These are phyloP conservation scores for Pseudeuparius sepicola DNA, from an alignment of 2,888 invertebrate genomes.

Conservation along the genomic window DNA sequence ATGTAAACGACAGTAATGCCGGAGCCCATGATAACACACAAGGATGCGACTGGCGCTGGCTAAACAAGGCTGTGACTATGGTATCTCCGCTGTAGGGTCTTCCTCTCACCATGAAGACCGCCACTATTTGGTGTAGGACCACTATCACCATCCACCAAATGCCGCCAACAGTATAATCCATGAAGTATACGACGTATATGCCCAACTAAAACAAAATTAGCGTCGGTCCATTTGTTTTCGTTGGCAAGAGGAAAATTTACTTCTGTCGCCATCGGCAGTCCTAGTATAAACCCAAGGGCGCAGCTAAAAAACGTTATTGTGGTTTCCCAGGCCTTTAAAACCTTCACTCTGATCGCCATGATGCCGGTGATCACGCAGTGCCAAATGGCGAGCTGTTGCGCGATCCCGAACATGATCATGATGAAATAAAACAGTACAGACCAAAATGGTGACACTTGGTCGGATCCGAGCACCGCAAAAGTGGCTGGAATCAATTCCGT, in stretches of 20 bases:
- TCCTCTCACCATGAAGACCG: constrained; percentile 79
- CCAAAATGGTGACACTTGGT: constrained; percentile 78
- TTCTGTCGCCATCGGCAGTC: constrained; percentile 81
- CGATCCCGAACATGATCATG: constrained; percentile 76
- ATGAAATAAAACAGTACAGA: constrained; percentile 77
- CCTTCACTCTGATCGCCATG: constrained; percentile 64
- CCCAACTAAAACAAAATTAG: constrained; percentile 49
- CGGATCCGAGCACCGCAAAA: constrained; percentile 63
- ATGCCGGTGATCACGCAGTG: constrained; percentile 81
- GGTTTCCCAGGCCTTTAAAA: constrained; percentile 68
- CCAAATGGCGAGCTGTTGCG: constrained; percentile 85
- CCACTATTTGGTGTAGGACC: constrained; percentile 65
- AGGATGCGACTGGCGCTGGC: constrained; percentile 38
- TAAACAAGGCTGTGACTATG: constrained; percentile 52
- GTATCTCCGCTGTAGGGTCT: constrained; percentile 76
- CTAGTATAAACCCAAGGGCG: constrained; percentile 68
- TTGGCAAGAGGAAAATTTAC: constrained; percentile 42
- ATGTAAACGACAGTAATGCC: constrained; percentile 68
- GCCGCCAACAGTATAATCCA: constrained; percentile 76
- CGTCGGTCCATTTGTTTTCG: not conserved
- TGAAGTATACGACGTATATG: constrained; percentile 69
- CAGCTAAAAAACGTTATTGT: constrained; percentile 78
- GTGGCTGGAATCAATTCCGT: constrained; percentile 88
- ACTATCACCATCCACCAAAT: constrained; percentile 80
- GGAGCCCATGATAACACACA: constrained; percentile 49